Conservation (phyloP, 2,113 vertebrate genomes). For the Nothoprocta perdicaria region DNA sequence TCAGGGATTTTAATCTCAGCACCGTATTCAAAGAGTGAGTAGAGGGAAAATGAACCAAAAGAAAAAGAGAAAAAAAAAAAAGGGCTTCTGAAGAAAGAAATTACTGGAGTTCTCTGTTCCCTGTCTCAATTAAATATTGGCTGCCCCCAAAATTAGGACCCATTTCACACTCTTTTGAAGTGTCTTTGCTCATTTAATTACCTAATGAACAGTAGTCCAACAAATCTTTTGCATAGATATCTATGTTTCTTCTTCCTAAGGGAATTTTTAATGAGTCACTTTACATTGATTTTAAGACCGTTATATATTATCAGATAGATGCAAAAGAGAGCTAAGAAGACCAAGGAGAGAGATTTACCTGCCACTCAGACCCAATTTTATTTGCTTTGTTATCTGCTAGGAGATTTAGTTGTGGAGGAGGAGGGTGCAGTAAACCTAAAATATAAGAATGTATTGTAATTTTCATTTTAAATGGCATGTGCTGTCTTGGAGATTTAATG, state of each 20-base stretch:
- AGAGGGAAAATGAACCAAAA: background rate
- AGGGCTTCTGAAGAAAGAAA: background rate
- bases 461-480: background rate
- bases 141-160: no score
- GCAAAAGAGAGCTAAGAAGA: background rate
- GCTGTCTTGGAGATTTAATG: background rate
- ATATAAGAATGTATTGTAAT: background rate
- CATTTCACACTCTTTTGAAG: background rate
- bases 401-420: background rate
- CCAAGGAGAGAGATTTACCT: background rate
- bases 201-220: background rate
- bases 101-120: background rate
- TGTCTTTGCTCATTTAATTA: background rate
- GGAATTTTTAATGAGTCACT: background rate
- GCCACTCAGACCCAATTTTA: background rate
- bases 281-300: background rate
- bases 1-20: background rate
- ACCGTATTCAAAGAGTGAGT: background rate
- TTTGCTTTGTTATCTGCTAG: conserved; percentile 5
- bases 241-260: background rate
- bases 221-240: background rate
- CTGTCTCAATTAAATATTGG: no score
- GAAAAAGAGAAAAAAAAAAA: background rate
- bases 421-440: background rate
- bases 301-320: background rate